Percentiles rank a stretch among this genome's conserved stretches.
Conservation (phyloP, 2,888 invertebrate species). For the Mythimna ferrago region DNA sequence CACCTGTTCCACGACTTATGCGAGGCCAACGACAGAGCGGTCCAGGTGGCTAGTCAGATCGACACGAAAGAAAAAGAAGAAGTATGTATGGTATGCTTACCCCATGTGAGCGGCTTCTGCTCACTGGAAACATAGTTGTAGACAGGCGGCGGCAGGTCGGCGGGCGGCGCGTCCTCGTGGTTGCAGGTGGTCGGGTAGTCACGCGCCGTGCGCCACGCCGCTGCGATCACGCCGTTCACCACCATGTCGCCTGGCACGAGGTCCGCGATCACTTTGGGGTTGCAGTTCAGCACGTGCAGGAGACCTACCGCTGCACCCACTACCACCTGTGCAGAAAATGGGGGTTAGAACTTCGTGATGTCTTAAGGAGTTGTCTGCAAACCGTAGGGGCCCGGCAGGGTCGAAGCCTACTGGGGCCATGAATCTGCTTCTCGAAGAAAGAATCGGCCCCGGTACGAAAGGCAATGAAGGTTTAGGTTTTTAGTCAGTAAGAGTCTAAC, state of each 20-base stretch:
- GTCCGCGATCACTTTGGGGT: conserved; percentile 92
- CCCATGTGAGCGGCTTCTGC: conserved; percentile 95
- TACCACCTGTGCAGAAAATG: conserved; percentile 78
- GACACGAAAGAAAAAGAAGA: too few species aligned
- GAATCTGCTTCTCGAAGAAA: too few species aligned
- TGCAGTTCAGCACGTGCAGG: conserved; percentile 93
- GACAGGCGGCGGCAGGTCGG: conserved; percentile 89
- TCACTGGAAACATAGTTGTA: conserved; percentile 96
- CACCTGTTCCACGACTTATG: too few species aligned
- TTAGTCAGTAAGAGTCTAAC: too few species aligned
- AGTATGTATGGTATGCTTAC: conserved; percentile 70
- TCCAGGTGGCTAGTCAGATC: too few species aligned
- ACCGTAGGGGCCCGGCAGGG: too few species aligned
- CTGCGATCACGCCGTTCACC: conserved; percentile 93
- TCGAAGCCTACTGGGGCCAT: too few species aligned
- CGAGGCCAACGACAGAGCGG: too few species aligned
- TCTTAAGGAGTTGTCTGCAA: too few species aligned
- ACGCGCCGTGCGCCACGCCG: conserved; percentile 91
- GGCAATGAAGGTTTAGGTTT: too few species aligned
- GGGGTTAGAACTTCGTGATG: too few species aligned
- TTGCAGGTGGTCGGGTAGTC: conserved; percentile 78
- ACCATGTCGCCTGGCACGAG: conserved; percentile 95
- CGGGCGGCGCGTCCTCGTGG: conserved; percentile 79
- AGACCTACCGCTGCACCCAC: conserved; percentile 93
- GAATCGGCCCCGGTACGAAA: too few species aligned